A percentile compares a stretch with the other conserved stretches of the same genome.
Evolutionary conservation across 1,140 invertebrate species (phyloP).

Genomic region (Neodiprion virginianus): DNA sequence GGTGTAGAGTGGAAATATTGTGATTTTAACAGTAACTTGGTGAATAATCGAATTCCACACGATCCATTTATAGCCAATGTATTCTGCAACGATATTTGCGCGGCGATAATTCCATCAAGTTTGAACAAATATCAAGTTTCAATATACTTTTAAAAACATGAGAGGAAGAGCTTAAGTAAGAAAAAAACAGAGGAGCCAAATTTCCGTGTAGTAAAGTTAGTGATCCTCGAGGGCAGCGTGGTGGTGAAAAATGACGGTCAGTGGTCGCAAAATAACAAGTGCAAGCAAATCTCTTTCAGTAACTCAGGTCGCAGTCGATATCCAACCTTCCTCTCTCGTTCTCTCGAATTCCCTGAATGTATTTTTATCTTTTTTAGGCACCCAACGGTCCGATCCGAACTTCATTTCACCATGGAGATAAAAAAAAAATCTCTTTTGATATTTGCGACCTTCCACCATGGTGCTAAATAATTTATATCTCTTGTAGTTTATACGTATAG

Average conservation of each 20-base stretch:
- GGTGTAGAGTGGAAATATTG: too few relatives aligned
- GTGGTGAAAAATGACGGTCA: neutral
- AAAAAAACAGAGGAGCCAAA: too few relatives aligned
- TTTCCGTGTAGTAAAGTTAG: too few relatives aligned
- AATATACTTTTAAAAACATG: too few relatives aligned
- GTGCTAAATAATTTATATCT: neutral
- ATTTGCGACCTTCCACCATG: neutral
- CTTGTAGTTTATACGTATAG: neutral
- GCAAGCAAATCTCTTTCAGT: slow-evolving; percentile 1
- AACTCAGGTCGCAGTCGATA: neutral
- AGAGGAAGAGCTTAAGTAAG: too few relatives aligned
- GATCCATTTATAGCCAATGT: too few relatives aligned
- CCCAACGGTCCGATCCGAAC: neutral
- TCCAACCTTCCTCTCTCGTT: neutral
- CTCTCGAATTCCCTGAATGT: neutral
- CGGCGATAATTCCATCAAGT: too few relatives aligned
- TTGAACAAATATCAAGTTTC: too few relatives aligned
- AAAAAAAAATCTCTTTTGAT: neutral
- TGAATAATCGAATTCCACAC: too few relatives aligned
- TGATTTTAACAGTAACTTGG: too few relatives aligned
- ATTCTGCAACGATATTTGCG: too few relatives aligned
- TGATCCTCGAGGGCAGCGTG: neutral
- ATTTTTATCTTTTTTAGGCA: neutral
- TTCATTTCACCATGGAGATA: neutral
- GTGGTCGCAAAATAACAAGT: neutral